Evolutionary conservation across 2,888 invertebrate species (phyloP), one percentile per base, ranked within the genome.

Genomic region (Neoitamus cyanurus): DNA sequence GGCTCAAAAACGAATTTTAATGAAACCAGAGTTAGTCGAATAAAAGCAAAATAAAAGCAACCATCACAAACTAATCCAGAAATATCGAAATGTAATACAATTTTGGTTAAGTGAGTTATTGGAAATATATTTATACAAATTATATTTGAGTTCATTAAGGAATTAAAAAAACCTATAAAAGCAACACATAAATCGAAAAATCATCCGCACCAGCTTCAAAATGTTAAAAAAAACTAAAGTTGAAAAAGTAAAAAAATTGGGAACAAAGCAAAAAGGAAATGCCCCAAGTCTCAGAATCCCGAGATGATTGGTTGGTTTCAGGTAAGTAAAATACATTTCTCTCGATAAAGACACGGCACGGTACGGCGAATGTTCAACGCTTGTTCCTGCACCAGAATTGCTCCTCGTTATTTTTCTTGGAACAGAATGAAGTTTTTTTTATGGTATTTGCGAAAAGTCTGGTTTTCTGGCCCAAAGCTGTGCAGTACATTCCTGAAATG

Each of bases 361-460:
- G 42, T 4, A 5, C 11, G n/a, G n/a, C 42, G 4, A 42, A 46
- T 58, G 5, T 25, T 25, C 58, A 15, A 15, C 58, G 20, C 58
- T 42, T 42, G 25, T 20, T 58, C 58, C 58, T 58, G 58, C 25
- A 46, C 58, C 20, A 58, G 58, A 58, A 58, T 58, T 58, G 58
- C 58, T 58, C 58, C 58, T 58, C 58, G 58, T 58, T 58, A 58
- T 58, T 58, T 58, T 58, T 58, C 58, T 58, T 58, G 58, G 58
- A 58, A 58, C 58, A 58, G 58, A 58, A 15, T 9, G 25, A 58
- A 20, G 58, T 58, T 58, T 58, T 58, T 48, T 58, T 58, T 20
- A 58, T 58, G 58, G 58, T 20, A 58, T 58, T 58, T 25, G 58
- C 58, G 58, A 58, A 58, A 58, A 58, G 25, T 58, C 58, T 25